These are phyloP conservation scores for Periophthalmodon schlosseri DNA, from an alignment of 2,113 vertebrate genomes.

Conservation along the genomic window DNA sequence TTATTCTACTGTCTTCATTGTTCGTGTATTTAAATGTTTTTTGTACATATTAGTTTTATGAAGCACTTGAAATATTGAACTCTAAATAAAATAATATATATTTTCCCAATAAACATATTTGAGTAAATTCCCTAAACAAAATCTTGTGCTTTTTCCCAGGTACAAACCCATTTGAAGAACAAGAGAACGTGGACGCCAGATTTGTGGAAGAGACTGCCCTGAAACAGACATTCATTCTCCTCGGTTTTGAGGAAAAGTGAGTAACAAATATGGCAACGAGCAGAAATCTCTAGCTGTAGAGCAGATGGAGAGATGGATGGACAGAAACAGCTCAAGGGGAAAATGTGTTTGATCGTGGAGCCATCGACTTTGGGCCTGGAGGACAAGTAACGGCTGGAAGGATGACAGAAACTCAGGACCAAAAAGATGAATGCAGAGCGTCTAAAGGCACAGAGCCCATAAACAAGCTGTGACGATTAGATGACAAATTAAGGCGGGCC, in stretches of 20 bases:
- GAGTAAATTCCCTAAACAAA: background rate
- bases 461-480: constrained; percentile 44
- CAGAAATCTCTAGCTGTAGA: background rate
- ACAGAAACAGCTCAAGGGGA: constrained; percentile 34
- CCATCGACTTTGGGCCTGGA: constrained; percentile 71
- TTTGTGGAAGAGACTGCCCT: constrained; percentile 91
- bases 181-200: constrained; percentile 84
- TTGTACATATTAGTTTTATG: no score
- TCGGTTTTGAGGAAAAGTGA: constrained; percentile 78
- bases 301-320: constrained; percentile 27
- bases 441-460: constrained; percentile 41
- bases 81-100: no score
- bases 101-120: background rate
- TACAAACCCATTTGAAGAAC: constrained; percentile 77
- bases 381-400: constrained; percentile 51
- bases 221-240: constrained; percentile 83
- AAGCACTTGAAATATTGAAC: no score
- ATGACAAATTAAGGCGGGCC: constrained; percentile 40
- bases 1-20: no score
- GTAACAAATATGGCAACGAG: background rate
- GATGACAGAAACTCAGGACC: constrained; percentile 33
- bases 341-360: constrained; percentile 39
- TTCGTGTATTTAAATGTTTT: no score
- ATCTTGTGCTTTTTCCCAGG: constrained; percentile 61
- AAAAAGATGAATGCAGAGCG: constrained; percentile 34